Percentiles rank a stretch among this genome's conserved stretches.
Conservation (phyloP, 2,888 invertebrate genomes). For the Synergus laeviventris region DNA sequence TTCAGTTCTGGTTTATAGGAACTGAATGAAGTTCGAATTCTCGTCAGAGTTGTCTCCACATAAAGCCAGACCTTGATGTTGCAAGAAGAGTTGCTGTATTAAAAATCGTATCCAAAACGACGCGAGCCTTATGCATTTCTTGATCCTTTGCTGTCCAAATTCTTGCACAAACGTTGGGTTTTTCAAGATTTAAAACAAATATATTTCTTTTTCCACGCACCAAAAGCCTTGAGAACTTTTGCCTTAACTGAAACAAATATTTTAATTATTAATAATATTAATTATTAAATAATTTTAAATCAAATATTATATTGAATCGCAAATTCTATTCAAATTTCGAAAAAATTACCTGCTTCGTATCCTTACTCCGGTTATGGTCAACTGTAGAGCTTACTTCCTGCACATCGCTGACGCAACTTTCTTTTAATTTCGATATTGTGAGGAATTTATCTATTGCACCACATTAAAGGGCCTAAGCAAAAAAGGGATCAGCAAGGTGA, state of each 20-base stretch:
- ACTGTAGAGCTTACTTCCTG: no score
- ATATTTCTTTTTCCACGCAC: no score
- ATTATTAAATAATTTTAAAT: no score
- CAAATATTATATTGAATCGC: background rate
- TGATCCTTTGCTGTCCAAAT: background rate
- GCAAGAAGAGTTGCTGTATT: conserved; percentile 36
- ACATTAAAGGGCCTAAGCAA: no score
- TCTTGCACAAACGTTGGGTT: background rate
- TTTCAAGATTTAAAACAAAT: conserved; percentile 39
- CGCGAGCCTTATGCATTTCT: background rate
- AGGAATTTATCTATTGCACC: no score
- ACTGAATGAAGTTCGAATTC: conserved; percentile 49
- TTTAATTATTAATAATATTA: background rate
- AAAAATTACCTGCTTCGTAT: background rate
- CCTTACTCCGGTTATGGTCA: background rate
- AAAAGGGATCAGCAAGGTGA: no score
- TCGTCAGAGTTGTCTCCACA: conserved; percentile 43
- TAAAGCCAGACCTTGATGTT: conserved; percentile 43
- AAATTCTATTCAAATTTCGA: background rate
- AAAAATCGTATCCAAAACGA: no score
- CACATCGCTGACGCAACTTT: no score
- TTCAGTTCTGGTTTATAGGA: conserved; percentile 44
- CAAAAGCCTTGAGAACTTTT: no score
- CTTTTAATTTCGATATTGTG: no score
- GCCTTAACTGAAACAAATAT: no score